Base-by-base conservation (phyloP, 2,797 vertebrate genomes). In the Acanthurus leucopareius region DNA sequence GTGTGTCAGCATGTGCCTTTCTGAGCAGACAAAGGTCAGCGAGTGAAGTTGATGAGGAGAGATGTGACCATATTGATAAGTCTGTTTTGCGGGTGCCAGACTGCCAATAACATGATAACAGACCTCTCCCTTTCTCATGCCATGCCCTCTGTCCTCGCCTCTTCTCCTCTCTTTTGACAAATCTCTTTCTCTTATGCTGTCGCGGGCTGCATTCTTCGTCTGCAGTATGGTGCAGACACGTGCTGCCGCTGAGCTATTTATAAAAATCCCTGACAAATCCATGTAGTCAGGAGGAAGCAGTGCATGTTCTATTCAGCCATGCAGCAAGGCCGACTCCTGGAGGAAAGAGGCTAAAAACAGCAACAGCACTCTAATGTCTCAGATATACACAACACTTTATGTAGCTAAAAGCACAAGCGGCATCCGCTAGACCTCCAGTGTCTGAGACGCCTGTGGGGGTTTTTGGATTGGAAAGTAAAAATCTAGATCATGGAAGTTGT, bases 221-320 rank as follows among this genome's bases (percentile, higher is more conserved):
- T 82, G 75, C 81, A 68, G 79, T 57, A 13, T 70, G 84, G 77
- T 47, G 71, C 80, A 70, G 76, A 92, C 93, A 95, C 82, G 88
- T 95, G 93, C 84, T 47, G 85, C 77, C 2, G 22, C 86, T 62
- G 88, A 89, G 91, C 94, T 95, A 95, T 95, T 95, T 95, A 92
- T 95, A 94, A 93, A 89, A 86, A 79, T 69, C 86, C 84, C 92
- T 95, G 93, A 95, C 93, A 94, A 95, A 95, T 94, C 86, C 69
- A 80, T 93, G 87, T 85, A 93, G 93, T 94, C 94, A 94, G 91
- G 90, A 86, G 88, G 90, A 93, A 91, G 90, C 88, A 75, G 88
- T 85, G 88, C 92, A 88, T 92, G 93, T 94, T 90, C 88, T 87
- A 79, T 86, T 91, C 92, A 92, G 83, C 86, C 92, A 93, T 90